A percentile compares a stretch with the other conserved stretches of the same genome.
Evolutionary conservation across 2,797 vertebrate genomes (phyloP).

Genomic region (Choloepus didactylus): DNA sequence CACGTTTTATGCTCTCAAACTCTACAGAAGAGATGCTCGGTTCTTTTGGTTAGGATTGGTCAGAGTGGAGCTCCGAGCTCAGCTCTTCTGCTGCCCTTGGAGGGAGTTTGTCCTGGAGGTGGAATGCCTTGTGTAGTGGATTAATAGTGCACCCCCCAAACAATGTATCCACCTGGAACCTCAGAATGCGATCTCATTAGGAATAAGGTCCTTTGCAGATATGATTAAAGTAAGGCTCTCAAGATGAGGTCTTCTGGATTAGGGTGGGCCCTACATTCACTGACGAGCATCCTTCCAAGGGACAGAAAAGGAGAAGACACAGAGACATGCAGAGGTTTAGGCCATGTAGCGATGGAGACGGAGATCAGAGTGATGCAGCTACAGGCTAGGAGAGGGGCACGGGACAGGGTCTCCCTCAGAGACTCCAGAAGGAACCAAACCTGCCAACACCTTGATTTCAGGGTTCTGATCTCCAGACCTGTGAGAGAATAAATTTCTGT

Average conservation of each 20-base stretch:
- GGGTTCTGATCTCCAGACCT: no score
- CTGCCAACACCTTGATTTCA: background rate
- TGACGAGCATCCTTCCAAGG: background rate
- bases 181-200: no score
- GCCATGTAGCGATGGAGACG: no score
- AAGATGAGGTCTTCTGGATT: background rate
- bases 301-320: no score
- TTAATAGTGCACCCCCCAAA: no score
- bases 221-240: no score
- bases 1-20: background rate
- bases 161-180: no score
- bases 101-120: background rate
- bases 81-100: fast-evolving
- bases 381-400: no score
- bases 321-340: background rate
- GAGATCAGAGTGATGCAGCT: no score
- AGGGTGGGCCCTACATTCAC: background rate
- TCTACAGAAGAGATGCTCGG: fast-evolving
- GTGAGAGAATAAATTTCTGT: no score
- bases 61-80: background rate
- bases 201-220: no score
- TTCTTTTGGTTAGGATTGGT: background rate
- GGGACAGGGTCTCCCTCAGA: background rate
- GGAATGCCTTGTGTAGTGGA: background rate
- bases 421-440: background rate